A percentile compares a stretch with the other conserved stretches of the same genome.
These are phyloP conservation scores for Helicoverpa zea DNA, from an alignment of 1,140 invertebrate genomes.

Conservation along the genomic window DNA sequence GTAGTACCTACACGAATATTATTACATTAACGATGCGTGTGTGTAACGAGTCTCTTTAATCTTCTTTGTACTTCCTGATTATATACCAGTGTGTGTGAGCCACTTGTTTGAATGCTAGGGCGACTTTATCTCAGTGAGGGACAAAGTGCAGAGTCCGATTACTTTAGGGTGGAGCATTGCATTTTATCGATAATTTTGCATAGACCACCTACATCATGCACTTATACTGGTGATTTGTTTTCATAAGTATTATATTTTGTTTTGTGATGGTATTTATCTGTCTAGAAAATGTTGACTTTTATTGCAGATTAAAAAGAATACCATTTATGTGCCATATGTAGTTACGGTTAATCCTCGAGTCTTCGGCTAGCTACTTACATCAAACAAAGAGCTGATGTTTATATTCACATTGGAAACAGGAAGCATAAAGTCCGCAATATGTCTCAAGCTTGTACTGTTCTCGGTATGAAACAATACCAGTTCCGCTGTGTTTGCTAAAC, in stretches of 20 bases:
- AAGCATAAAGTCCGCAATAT: conserved; percentile 77
- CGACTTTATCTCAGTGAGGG: conserved; percentile 84
- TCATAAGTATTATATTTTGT: background rate
- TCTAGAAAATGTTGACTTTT: background rate
- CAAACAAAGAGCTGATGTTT: conserved; percentile 77
- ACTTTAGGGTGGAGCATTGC: conserved; percentile 63
- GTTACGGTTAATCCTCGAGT: conserved; percentile 39
- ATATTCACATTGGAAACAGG: conserved; percentile 83
- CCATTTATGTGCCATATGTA: background rate
- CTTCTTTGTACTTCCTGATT: conserved; percentile 86
- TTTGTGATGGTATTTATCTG: background rate
- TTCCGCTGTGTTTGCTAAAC: conserved; percentile 84
- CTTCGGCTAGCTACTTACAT: conserved; percentile 46
- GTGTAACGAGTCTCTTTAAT: conserved; percentile 83
- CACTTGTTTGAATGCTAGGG: conserved; percentile 86
- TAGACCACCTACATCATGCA: background rate
- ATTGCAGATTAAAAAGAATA: background rate
- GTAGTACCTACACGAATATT: conserved; percentile 74
- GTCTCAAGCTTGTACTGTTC: conserved; percentile 78
- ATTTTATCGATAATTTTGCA: conserved; percentile 57
- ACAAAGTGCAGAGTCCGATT: conserved; percentile 85
- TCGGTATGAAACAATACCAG: conserved; percentile 84
- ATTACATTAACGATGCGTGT: conserved; percentile 82
- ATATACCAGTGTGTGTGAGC: conserved; percentile 80
- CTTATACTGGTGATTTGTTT: background rate